Conservation (phyloP, 2,888 invertebrate species). For the Tethea ocularis region DNA sequence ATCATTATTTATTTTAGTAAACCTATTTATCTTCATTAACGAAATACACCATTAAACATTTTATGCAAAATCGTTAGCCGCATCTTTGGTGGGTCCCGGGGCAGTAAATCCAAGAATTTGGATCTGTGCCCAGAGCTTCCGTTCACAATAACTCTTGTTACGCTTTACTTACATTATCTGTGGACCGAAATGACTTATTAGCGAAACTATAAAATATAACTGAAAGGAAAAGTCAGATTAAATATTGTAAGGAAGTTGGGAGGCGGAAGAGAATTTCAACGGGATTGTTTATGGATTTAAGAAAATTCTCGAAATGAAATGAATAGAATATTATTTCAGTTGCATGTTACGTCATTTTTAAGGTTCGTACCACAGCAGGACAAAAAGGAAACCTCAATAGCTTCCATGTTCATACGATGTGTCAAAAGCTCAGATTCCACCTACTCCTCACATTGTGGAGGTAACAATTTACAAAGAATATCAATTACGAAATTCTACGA, state of each 20-base stretch:
- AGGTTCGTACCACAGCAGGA: too few species aligned
- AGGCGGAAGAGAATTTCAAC: neutral
- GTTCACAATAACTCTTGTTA: slow-evolving; percentile 11
- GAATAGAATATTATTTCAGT: neutral
- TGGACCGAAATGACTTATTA: slow-evolving; percentile 13
- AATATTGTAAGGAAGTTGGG: neutral
- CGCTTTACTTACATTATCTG: slow-evolving; percentile 10
- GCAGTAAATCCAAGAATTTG: slow-evolving; percentile 1
- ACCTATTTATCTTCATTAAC: too few species aligned
- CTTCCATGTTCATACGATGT: too few species aligned
- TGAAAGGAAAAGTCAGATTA: neutral
- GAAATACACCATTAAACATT: neutral
- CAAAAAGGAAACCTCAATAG: too few species aligned
- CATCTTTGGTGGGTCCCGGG: neutral
- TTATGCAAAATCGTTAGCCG: neutral
- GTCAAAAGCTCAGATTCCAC: too few species aligned
- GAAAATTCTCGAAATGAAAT: too few species aligned
- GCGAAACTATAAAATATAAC: slow-evolving; percentile 3
- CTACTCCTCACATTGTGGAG: too few species aligned
- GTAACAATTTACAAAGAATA: too few species aligned
- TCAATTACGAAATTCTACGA: too few species aligned
- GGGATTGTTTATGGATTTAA: neutral
- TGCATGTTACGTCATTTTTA: too few species aligned
- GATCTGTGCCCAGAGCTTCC: slow-evolving; percentile 10
- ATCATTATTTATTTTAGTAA: too few species aligned